These are phyloP conservation scores for Rhombomys opimus DNA, from an alignment of 2,113 vertebrate genomes.

Conservation along the genomic window DNA sequence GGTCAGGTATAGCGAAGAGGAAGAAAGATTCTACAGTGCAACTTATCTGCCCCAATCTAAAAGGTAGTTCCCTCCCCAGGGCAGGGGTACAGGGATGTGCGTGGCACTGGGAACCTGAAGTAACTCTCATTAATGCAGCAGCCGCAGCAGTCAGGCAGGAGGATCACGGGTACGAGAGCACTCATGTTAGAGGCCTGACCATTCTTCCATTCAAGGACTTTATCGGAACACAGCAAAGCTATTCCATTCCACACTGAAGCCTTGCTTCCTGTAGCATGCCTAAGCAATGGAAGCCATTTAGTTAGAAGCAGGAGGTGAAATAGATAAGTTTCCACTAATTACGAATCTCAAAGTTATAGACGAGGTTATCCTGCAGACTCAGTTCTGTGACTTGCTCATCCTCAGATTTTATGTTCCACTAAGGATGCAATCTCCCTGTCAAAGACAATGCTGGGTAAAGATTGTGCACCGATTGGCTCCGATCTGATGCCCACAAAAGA, in stretches of 20 bases:
- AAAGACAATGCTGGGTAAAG: background rate
- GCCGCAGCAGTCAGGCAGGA: background rate
- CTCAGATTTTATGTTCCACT: background rate
- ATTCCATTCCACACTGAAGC: background rate
- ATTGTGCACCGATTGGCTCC: background rate
- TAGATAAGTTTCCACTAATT: background rate
- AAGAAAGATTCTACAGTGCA: background rate
- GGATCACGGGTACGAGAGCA: background rate
- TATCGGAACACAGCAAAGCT: conserved; percentile 1
- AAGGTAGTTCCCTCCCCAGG: rapidly evolving
- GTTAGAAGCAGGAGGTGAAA: background rate
- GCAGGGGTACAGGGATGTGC: background rate
- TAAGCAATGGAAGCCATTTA: background rate
- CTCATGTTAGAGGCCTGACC: background rate
- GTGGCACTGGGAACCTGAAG: background rate
- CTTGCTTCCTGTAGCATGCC: background rate
- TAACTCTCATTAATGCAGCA: background rate
- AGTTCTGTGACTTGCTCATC: background rate
- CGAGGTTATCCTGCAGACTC: background rate
- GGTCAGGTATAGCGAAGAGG: background rate
- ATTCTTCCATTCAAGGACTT: background rate
- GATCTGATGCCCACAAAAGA: background rate
- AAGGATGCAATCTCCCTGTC: background rate
- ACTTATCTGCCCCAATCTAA: background rate
- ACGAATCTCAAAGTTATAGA: background rate